Evolutionary conservation across 1,140 invertebrate species (phyloP).

Genomic region (Atopsyche davidsoni): DNA sequence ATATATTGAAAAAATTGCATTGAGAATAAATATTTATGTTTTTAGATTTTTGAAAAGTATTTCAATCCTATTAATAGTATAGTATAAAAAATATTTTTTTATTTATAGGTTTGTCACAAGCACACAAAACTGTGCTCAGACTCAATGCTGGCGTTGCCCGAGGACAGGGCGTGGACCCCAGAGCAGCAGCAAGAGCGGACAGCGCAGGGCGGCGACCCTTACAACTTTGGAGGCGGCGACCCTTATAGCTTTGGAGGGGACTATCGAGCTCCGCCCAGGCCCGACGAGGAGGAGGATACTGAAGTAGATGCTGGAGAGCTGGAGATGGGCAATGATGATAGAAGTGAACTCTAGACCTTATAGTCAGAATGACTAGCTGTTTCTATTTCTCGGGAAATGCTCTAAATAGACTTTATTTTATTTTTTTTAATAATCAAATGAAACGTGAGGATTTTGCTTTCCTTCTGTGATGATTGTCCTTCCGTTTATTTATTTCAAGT

Average conservation of each 20-base stretch:
- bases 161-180: slow-evolving; percentile 41
- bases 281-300: slow-evolving; percentile 25
- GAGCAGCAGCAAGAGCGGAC: slow-evolving; percentile 40
- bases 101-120: slow-evolving; percentile 40
- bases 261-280: slow-evolving; percentile 17
- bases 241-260: slow-evolving; percentile 9
- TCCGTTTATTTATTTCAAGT: too few species aligned
- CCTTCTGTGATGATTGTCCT: too few species aligned
- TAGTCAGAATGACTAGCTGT: too few species aligned
- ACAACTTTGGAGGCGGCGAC: slow-evolving; percentile 34
- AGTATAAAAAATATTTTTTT: slow-evolving; percentile 2
- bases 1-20: too few species aligned
- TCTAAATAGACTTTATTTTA: too few species aligned
- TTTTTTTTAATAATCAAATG: too few species aligned
- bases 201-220: slow-evolving; percentile 39
- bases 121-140: slow-evolving; percentile 41
- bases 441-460: too few species aligned
- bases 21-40: too few species aligned
- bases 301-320: slow-evolving; percentile 25
- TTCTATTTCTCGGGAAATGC: too few species aligned
- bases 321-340: slow-evolving; percentile 16
- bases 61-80: slow-evolving; percentile 3
- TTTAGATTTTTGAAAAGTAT: too few species aligned
- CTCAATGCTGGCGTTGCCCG: slow-evolving; percentile 42
- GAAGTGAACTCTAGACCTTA: slow-evolving; percentile 29